Conservation (phyloP, 1,140 invertebrate species). For the Pseudomyrmex gracilis region DNA sequence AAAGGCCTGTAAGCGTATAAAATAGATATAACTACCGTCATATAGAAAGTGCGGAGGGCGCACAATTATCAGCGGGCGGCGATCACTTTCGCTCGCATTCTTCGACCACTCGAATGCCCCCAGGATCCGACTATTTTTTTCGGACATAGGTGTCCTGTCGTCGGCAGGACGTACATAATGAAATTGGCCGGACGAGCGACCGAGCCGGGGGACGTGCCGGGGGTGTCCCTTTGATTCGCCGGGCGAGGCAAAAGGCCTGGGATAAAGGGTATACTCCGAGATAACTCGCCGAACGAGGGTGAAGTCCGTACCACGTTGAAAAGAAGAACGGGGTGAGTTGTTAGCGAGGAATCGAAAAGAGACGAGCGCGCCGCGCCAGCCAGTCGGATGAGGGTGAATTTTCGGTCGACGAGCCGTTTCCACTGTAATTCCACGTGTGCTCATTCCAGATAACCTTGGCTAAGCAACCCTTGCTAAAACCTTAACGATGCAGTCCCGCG, state of each 20-base stretch:
- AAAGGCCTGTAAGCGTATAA: not conserved
- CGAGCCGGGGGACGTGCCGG: conserved; percentile 12
- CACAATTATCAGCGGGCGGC: conserved; percentile 28
- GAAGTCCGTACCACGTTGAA: conserved; percentile 60
- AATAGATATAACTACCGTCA: conserved; percentile 12
- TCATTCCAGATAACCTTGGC: conserved; percentile 74
- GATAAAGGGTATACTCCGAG: conserved; percentile 67
- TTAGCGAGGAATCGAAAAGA: conserved; percentile 56
- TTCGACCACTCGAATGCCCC: conserved; percentile 9
- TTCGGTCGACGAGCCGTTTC: conserved; percentile 55
- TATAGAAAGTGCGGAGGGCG: not conserved
- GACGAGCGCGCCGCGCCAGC: conserved; percentile 2
- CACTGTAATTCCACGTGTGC: conserved; percentile 73
- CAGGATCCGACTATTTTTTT: conserved; percentile 36
- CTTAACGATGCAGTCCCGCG: conserved; percentile 69
- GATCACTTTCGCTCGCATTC: conserved; percentile 43
- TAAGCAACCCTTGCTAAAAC: conserved; percentile 75
- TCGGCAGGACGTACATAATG: conserved; percentile 71
- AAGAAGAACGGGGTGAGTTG: conserved; percentile 33
- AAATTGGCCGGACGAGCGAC: conserved; percentile 70
- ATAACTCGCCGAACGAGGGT: conserved; percentile 72
- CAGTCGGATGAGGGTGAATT: conserved; percentile 43
- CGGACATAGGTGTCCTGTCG: conserved; percentile 58
- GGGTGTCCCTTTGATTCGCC: conserved; percentile 70
- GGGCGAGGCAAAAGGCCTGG: conserved; percentile 62